phyloP scores from a whole-genome alignment of 2,888 invertebrate species.

The Nycteola revayana region DNA sequence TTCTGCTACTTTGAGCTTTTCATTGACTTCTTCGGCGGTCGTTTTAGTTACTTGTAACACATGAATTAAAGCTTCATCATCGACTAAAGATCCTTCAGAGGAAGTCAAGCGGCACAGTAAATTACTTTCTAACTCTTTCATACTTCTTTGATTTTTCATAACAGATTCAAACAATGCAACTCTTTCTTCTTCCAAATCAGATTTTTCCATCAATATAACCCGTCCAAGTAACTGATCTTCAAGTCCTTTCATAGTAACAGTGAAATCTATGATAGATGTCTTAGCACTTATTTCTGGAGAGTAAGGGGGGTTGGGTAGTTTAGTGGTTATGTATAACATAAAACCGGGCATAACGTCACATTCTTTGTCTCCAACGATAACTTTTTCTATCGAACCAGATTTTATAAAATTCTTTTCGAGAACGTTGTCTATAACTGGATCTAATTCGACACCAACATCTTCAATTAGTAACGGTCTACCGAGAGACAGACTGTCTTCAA shows the following conservation, averaged over 20 bases:
- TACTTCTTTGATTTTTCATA: constrained; percentile 96
- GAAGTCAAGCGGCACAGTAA: constrained; percentile 95
- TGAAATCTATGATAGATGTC: constrained; percentile 98
- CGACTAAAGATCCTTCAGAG: constrained; percentile 95
- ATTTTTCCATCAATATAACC: constrained; percentile 97
- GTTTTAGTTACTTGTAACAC: constrained; percentile 93
- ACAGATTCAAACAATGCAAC: constrained; percentile 97
- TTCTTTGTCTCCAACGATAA: constrained; percentile 97
- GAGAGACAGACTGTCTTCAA: constrained; percentile 93
- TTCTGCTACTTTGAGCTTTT: constrained; percentile 95
- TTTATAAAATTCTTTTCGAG: constrained; percentile 98
- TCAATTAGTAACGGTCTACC: constrained; percentile 96
- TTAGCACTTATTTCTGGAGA: constrained; percentile 98
- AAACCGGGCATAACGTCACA: constrained; percentile 98
- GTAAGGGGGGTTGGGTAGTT: constrained; percentile 97
- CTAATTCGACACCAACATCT: constrained; percentile 96
- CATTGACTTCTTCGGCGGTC: constrained; percentile 96
- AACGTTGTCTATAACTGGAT: constrained; percentile 98
- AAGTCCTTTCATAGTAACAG: constrained; percentile 97
- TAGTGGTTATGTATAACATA: constrained; percentile 97
- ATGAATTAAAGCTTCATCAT: constrained; percentile 96
- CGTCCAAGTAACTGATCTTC: constrained; percentile 97
- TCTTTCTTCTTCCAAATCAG: constrained; percentile 96
- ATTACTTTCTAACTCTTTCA: constrained; percentile 97
- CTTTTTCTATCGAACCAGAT: constrained; percentile 97